phyloP scores from a whole-genome alignment of 2,888 invertebrate species.

The Chloroclysta siterata region DNA sequence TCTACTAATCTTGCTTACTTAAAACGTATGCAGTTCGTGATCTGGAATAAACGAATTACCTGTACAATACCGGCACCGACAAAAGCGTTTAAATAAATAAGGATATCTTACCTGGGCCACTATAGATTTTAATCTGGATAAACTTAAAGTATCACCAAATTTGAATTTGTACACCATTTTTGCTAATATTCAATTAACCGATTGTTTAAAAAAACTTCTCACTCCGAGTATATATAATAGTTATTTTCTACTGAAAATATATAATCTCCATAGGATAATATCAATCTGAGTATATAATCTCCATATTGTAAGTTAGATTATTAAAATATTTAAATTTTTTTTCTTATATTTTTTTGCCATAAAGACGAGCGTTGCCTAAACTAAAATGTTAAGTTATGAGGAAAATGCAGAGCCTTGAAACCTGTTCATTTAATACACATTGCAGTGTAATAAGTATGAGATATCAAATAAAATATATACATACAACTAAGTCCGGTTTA shows the following conservation, averaged over 20 bases:
- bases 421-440: constrained; percentile 15
- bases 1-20: too few relatives aligned
- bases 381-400: constrained; percentile 13
- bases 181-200: neutral
- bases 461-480: neutral
- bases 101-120: constrained; percentile 62
- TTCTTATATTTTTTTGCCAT: neutral
- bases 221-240: neutral
- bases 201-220: neutral
- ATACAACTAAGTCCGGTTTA: constrained; percentile 9
- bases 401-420: constrained; percentile 32
- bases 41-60: too few relatives aligned
- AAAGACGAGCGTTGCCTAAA: constrained; percentile 24
- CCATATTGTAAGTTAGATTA: neutral
- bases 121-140: constrained; percentile 58
- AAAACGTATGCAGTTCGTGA: too few relatives aligned
- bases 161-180: constrained; percentile 65
- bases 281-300: neutral
- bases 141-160: constrained; percentile 51
- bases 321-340: neutral
- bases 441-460: neutral
- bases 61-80: too few relatives aligned
- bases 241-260: neutral
- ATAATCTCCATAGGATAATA: neutral
- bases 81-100: neutral